These are phyloP conservation scores for Andinoacara biseriatus DNA, from an alignment of 2,113 vertebrate species.

Conservation along the genomic window DNA sequence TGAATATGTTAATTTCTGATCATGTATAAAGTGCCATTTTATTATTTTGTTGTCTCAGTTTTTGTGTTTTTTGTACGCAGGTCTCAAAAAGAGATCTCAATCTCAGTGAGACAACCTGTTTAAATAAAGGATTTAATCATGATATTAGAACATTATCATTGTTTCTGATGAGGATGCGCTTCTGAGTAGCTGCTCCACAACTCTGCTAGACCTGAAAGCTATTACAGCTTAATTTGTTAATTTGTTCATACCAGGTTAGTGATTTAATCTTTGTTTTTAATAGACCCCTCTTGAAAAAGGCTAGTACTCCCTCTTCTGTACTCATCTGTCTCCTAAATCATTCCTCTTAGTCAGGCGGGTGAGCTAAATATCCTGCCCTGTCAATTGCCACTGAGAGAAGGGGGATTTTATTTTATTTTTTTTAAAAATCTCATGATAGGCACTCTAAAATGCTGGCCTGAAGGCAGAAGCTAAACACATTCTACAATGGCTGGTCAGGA, in stretches of 20 bases:
- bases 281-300: slow-evolving; percentile 15
- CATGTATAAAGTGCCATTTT: background rate
- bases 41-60: background rate
- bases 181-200: background rate
- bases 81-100: background rate
- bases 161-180: background rate
- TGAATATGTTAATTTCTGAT: background rate
- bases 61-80: background rate
- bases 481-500: slow-evolving; percentile 28
- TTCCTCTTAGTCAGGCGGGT: slow-evolving; percentile 29
- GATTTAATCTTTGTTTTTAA: slow-evolving; percentile 44
- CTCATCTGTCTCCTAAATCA: slow-evolving; percentile 55
- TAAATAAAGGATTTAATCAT: background rate
- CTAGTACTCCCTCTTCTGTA: slow-evolving; percentile 21
- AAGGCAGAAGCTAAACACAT: slow-evolving; percentile 54
- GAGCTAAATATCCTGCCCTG: slow-evolving; percentile 57
- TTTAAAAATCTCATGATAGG: slow-evolving; percentile 53
- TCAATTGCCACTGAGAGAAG: slow-evolving; percentile 51
- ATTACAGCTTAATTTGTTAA: background rate
- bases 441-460: slow-evolving; percentile 53
- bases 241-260: slow-evolving; percentile 6
- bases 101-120: background rate
- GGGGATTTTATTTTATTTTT: slow-evolving; percentile 46
- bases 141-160: background rate
- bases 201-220: background rate